Base-by-base conservation (phyloP, 2,113 vertebrate species). In the Sinocyclocheilus anshuiensis region DNA sequence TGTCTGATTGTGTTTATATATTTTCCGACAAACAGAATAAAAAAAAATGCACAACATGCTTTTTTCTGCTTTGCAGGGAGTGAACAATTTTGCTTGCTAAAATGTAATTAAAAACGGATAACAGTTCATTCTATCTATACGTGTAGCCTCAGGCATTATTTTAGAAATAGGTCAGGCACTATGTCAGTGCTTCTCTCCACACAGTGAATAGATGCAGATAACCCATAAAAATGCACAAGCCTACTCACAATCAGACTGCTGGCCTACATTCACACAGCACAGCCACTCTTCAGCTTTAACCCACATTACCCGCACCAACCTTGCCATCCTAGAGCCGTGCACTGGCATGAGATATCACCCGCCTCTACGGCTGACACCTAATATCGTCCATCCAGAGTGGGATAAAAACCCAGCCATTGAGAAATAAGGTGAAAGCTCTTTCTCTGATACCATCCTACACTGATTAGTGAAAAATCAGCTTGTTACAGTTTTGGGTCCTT, bases 51-150 rank as follows among this genome's bases (percentile, higher is more conserved):
- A 81, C 87, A 92, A 77, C 59, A 78, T 88, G 88, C 86, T 88
- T 90, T 84, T 91, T 79, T 22, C 55, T 74, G 22, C 79, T 86
- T 90, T 87, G 65, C 84, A 87, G 88, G 87, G 82, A 89, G 89
- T 93, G 92, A 94, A 93, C 93, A 33, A 33, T 33, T 33, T 33
- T 33, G 88, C 92, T 92, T 88, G 89, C 92, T 91, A 91, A 96
- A 94, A 95, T 95, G 94, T 96, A 96, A 96, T 96, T 96, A 96
- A 96, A 95, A 95, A 88, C 84, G 92, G 94, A 95, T 95, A 94
- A 92, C 90, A 92, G 92, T 94, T 91, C 92, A 92, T 93, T 94
- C 92, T 92, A 96, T 95, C 94, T 95, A 92, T 95, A 94, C 88
- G 86, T 93, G 89, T 89, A 86, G 93, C 95, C 93, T 50, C 6